Evolutionary conservation across 2,797 vertebrate genomes (phyloP), one percentile per base, ranked within the genome.

Genomic region (Crocidura indochinensis): DNA sequence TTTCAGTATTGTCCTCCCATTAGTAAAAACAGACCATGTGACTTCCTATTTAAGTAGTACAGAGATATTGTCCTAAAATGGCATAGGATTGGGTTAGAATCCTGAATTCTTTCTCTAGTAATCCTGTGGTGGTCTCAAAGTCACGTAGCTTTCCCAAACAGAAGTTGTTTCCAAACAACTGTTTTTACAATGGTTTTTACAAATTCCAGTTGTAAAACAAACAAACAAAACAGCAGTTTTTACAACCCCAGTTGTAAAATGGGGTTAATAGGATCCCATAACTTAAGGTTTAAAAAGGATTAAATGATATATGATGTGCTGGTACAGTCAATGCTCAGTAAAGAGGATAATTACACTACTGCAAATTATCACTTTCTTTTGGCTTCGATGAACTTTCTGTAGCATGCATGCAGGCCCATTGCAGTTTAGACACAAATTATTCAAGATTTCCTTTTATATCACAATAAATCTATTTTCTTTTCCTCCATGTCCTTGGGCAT

Each of bases 171-270:
- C 38, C 38, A 38, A 38, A 5, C 38, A 38, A 38, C 38, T 38
- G 38, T 38, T 38, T n/a, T 38, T 38, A 38, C 38, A 38, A 38
- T 5, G 5, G 38, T 2, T 38, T 38, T 38, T 2, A 38, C 38
- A 38, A 38, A n/a, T n/a, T n/a, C 38, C 38, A 38, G 38, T 38
- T 38, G 38, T 38, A 38, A 38, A 38, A 38, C 38, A 38, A 38
- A 38, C 38, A 38, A 38, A 38, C 71, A 8, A 20, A 88, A 87
- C 46, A 84, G 94, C 51, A 51, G 10, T 73, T 51, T 10, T 51
- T 51, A 38, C 38, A 38, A 38, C 38, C 38, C 51, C 51, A 51
- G 51, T 15, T 38, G 38, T 15, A 51, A 51, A 10, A 51, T 10
- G 14, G 51, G 51, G 51, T 51, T 51, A 10, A 51, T 51, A 51